Evolutionary conservation across 2,888 invertebrate genomes (phyloP), one percentile per base, ranked within the genome.

Genomic region (Erannis defoliaria): DNA sequence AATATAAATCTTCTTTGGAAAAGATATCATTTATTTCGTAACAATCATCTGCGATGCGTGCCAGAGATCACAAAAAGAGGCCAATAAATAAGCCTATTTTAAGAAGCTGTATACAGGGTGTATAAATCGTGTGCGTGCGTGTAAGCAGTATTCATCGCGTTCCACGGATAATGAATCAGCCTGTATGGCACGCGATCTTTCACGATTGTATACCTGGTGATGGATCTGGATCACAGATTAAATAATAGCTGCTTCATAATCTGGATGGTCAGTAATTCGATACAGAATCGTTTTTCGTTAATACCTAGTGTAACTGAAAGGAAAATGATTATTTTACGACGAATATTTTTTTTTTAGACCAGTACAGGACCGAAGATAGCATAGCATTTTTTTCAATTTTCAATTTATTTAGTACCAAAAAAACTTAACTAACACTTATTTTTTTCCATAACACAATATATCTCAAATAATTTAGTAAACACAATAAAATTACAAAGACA

Each of bases 71-170:
- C 37, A 37, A 51, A 37, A 38, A 38, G 19, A 29, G 38, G 26
- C 33, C 46, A 68, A 31, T 68, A 68, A 70, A 78, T 77, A 75
- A 74, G 62, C 69, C 72, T 75, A 76, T 80, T 79, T 77, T 70
- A 77, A 77, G 78, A 63, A 64, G 59, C 53, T 54, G 55, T 66
- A 72, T 74, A 78, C 75, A 76, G 73, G 70, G 38, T 77, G 73
- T 74, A 78, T 78, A 80, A 81, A 80, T 78, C 76, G 65, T 73
- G 68, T 64, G 74, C 71, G 75, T 76, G 76, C 68, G 75, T 76
- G 76, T 77, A 76, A 75, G 76, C 73, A 71, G 81, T 80, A 81
- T 80, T 80, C 80, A 80, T 80, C 71, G 78, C 76, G 78, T 74
- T 68, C 65, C 66, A 59, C 63, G 72, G 74, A 72, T 72, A 70